phyloP scores from a whole-genome alignment of 1,140 invertebrate species.

The Himalopsyche phryganea region DNA sequence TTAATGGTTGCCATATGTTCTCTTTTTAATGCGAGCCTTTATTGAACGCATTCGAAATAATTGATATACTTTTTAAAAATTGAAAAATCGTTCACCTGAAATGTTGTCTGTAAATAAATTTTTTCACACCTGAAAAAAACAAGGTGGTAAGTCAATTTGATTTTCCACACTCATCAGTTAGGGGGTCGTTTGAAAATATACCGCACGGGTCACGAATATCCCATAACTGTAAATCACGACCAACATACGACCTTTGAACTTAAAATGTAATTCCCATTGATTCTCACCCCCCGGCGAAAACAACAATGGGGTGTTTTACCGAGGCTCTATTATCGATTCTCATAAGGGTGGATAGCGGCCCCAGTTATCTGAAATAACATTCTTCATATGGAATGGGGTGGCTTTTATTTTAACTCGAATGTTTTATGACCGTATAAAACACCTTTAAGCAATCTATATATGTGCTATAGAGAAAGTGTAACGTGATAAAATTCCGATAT shows the following conservation, averaged over 20 bases:
- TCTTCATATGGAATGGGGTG: constrained; percentile 14
- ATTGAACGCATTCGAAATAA: too few species aligned
- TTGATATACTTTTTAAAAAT: too few species aligned
- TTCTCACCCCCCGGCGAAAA: constrained; percentile 12
- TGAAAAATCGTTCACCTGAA: too few species aligned
- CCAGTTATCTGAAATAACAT: constrained; percentile 5
- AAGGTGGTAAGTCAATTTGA: neutral
- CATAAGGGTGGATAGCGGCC: neutral
- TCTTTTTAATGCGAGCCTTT: too few species aligned
- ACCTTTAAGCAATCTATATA: constrained; percentile 5
- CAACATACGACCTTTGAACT: constrained; percentile 16
- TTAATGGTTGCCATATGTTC: too few species aligned
- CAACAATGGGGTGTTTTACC: constrained; percentile 21
- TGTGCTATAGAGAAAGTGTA: neutral
- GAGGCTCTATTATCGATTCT: constrained; percentile 13
- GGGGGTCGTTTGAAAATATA: neutral
- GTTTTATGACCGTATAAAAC: constrained; percentile 12
- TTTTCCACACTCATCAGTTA: neutral
- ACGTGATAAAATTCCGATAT: too few species aligned
- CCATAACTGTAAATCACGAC: constrained; percentile 22
- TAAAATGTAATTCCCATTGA: constrained; percentile 24
- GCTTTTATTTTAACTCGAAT: constrained; percentile 19
- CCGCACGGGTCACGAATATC: constrained; percentile 3
- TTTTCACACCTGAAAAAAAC: neutral
- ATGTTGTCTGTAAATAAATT: too few species aligned